Conservation (phyloP, 2,888 invertebrate species). For the Clitarchus hookeri region DNA sequence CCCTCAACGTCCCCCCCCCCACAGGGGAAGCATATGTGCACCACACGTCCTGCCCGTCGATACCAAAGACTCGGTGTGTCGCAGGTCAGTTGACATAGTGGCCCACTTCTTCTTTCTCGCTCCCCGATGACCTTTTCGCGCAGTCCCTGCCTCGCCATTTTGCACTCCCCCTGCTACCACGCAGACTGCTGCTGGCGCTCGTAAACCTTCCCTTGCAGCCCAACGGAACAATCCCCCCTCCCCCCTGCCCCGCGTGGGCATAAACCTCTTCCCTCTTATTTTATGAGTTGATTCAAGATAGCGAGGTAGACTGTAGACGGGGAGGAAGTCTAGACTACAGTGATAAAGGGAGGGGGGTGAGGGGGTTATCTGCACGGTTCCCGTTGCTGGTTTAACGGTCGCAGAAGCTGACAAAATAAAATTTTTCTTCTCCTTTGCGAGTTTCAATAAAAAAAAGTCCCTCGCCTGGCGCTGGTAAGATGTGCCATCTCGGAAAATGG, state of each 20-base stretch:
- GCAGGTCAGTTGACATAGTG: not conserved
- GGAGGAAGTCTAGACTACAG: not conserved
- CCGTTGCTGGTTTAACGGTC: not conserved
- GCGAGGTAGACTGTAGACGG: not conserved
- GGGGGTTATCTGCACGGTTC: not conserved
- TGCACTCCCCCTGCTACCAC: not conserved
- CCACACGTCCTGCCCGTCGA: not conserved
- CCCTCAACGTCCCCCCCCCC: too few species aligned
- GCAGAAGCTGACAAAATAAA: conserved; percentile 14
- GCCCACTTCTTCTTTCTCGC: not conserved
- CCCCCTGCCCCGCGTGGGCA: not conserved
- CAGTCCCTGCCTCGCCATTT: not conserved
- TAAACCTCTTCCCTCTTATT: conserved; percentile 14
- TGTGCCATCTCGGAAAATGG: not conserved
- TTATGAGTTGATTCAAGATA: conserved; percentile 14
- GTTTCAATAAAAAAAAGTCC: not conserved
- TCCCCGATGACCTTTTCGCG: not conserved
- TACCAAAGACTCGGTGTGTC: not conserved
- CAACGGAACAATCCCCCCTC: not conserved
- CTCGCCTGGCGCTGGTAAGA: not conserved
- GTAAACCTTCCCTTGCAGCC: not conserved
- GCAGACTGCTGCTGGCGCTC: conserved; percentile 2
- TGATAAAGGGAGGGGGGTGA: not conserved
- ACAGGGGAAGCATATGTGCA: too few species aligned
- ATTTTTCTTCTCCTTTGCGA: not conserved